phyloP scores from a whole-genome alignment of 2,113 vertebrate genomes.

The Strigops habroptila region DNA sequence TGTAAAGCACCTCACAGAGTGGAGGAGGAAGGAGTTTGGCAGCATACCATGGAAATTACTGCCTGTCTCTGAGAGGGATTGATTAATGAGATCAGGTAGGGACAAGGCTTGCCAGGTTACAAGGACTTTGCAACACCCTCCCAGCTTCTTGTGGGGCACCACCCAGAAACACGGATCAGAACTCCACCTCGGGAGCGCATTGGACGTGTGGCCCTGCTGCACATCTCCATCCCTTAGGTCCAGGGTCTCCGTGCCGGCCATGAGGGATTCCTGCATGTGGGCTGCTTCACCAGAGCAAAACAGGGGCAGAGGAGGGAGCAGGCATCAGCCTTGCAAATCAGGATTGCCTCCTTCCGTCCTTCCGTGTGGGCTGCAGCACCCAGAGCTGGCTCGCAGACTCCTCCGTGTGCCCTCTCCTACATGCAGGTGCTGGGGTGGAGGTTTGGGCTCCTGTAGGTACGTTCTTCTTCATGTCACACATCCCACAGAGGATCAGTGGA shows the following conservation, averaged over 20 bases:
- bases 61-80: background rate
- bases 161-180: background rate
- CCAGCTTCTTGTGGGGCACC: background rate
- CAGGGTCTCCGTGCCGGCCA: background rate
- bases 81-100: background rate
- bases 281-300: background rate
- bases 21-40: background rate
- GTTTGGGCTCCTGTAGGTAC: background rate
- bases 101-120: background rate
- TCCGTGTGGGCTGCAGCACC: background rate
- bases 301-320: background rate
- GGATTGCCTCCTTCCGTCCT: background rate
- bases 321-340: background rate
- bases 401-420: background rate
- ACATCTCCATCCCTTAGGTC: background rate
- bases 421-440: background rate
- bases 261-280: fast-evolving
- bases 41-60: conserved; percentile 7
- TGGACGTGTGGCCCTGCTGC: background rate
- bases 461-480: fast-evolving
- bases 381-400: fast-evolving
- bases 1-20: background rate
- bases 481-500: background rate
- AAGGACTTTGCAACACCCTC: background rate
- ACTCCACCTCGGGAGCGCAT: fast-evolving